Percentiles rank a stretch among this genome's conserved stretches.
These are phyloP conservation scores for Sclerurus mexicanus DNA, from an alignment of 2,113 vertebrate genomes.

Conservation along the genomic window DNA sequence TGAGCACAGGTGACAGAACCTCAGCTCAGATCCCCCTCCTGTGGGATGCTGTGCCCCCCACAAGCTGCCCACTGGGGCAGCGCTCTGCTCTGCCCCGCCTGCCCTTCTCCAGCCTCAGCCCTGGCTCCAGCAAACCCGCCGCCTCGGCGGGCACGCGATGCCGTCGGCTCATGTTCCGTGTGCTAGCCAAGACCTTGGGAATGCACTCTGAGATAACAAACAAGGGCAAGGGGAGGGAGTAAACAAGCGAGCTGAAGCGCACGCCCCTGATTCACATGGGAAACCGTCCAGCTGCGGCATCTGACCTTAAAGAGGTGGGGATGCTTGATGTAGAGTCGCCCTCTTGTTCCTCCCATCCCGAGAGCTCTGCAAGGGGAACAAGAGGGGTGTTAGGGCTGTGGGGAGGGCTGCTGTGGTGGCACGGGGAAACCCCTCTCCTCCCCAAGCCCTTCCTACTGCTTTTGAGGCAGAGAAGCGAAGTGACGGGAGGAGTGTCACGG, in stretches of 20 bases:
- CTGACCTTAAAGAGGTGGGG: constrained; percentile 95
- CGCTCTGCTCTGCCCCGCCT: background rate
- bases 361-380: constrained; percentile 82
- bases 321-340: constrained; percentile 97
- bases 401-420: rapidly evolving
- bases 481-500: background rate
- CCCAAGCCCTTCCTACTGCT: constrained; percentile 41
- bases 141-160: rapidly evolving
- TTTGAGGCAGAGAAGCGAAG: constrained; percentile 30
- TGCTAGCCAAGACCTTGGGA: background rate
- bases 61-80: rapidly evolving
- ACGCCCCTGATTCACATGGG: background rate
- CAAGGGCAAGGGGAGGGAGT: background rate
- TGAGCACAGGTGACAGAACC: background rate
- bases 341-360: constrained; percentile 97
- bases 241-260: background rate
- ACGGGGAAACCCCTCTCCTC: constrained; percentile 30
- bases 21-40: background rate
- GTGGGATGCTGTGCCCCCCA: rapidly evolving
- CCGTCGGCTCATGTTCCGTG: rapidly evolving
- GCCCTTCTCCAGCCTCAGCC: background rate
- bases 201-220: rapidly evolving
- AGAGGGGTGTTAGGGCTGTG: background rate
- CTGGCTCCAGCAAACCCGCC: background rate
- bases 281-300: background rate